These are phyloP conservation scores for Onychomys leucogaster DNA, from an alignment of 2,797 vertebrate species.

Conservation along the genomic window DNA sequence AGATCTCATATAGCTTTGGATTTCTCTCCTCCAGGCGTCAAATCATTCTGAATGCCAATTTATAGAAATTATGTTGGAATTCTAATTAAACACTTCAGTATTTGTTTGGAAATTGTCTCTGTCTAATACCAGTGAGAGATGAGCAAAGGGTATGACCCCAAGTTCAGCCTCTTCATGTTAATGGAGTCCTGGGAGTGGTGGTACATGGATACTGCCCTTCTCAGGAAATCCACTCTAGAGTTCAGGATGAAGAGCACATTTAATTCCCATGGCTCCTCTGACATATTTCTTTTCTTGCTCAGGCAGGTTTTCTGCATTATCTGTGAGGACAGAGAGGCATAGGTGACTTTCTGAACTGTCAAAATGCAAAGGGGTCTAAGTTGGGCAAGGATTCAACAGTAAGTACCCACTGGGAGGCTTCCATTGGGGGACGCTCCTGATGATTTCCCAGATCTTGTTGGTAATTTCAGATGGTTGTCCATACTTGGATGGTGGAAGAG, in stretches of 20 bases:
- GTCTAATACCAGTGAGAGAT: neutral
- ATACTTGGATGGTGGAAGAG: no score
- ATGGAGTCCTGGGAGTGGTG: neutral
- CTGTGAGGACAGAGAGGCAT: neutral
- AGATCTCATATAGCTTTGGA: neutral
- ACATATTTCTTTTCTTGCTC: neutral
- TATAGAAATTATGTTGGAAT: no score
- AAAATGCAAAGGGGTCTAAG: neutral
- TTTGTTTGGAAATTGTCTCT: neutral
- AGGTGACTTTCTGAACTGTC: neutral
- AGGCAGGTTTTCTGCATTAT: neutral
- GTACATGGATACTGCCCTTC: neutral
- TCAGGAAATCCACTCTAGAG: neutral
- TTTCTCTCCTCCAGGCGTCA: neutral
- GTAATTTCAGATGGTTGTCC: neutral
- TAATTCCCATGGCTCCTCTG: no score
- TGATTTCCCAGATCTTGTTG: neutral
- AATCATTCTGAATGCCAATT: no score
- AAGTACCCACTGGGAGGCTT: neutral
- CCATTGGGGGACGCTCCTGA: rapidly evolving
- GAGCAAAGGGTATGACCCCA: neutral
- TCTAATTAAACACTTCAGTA: neutral
- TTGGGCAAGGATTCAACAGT: no score
- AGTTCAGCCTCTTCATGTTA: neutral
- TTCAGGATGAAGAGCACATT: neutral